Base-by-base conservation (phyloP, 1,140 invertebrate genomes). In the Drosophila ogumai region DNA sequence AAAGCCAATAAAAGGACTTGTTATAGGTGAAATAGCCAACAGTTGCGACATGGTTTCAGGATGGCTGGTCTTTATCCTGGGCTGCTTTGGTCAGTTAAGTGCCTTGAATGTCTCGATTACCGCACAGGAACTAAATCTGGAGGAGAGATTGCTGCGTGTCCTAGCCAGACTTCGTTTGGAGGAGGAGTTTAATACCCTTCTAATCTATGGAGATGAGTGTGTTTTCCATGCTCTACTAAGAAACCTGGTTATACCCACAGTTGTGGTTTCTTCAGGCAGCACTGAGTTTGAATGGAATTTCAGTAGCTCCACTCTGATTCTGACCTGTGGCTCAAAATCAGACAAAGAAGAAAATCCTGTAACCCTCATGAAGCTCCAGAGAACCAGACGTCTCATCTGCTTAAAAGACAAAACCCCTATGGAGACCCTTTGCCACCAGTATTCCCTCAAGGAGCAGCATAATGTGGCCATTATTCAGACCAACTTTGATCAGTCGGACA, bases 391-490 rank as follows among this genome's bases (percentile, higher is more conserved):
- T 0, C 31, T 90, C 3, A 13, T 87, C 7, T 59, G 32, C 2
- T 10, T 79, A n/a, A 40, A 65, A 15, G 9, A 40, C 0, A 6
- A 43, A 6, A 8, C 6, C 1, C 13, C 38, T 0, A 64, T 65
- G 0, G 17, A 60, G 6, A 1, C 13, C 0, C 19, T 90, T 12
- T 90, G 85, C 6, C 3, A 8, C 3, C 6, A 13, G 0, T 85
- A 79, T 36, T 64, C 67, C 8, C n/a, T 12, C 0, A 59, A 52
- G 34, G 86, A 91, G 32, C 67, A 84, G 31, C 74, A 75, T 6
- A 87, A 91, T 47, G 72, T 90, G 15, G 64, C 76, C 10, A 44
- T 91, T 57, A 10, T 91, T 9, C 43, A 60, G n/a, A 40, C 59
- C 0, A 34, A 31, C 34, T 57, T 76, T 49, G 1, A 3, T 25